Conservation (phyloP, 92 coral and sea anemone genomes). For the Porites rus region DNA sequence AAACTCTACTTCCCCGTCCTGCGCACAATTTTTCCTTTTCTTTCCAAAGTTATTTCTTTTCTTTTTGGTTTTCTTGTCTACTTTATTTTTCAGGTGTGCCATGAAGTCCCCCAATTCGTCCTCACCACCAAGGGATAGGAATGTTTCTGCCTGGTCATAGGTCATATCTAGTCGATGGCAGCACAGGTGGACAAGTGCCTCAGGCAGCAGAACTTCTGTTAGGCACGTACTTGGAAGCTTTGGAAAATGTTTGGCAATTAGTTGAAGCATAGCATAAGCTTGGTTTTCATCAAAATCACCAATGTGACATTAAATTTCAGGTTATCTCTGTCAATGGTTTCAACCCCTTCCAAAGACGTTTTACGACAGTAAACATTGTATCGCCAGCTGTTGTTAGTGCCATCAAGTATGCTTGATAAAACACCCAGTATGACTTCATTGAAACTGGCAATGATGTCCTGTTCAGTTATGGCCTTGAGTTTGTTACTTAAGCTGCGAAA, state of each 20-base stretch:
- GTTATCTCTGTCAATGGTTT: neutral
- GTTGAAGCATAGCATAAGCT: slow-evolving; percentile 3
- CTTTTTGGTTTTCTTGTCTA: slow-evolving; percentile 4
- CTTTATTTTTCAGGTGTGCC: neutral
- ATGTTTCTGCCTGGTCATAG: slow-evolving; percentile 8
- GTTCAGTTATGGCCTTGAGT: neutral
- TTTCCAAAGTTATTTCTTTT: neutral
- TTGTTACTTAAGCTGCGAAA: too few species aligned
- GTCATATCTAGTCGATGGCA: slow-evolving; percentile 18
- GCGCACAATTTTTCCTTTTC: neutral
- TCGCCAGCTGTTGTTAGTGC: slow-evolving; percentile 33
- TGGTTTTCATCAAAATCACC: slow-evolving; percentile 29
- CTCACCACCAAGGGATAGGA: neutral
- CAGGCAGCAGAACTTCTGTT: slow-evolving; percentile 45
- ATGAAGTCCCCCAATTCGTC: neutral
- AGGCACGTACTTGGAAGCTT: neutral
- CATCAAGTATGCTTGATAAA: neutral
- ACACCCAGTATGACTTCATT: slow-evolving; percentile 1
- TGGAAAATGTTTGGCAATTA: slow-evolving; percentile 23
- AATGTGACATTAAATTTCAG: neutral
- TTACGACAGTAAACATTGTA: slow-evolving; percentile 3
- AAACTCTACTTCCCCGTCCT: slow-evolving; percentile 23
- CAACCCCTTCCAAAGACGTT: neutral
- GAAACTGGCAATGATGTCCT: slow-evolving; percentile 5
- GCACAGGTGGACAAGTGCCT: slow-evolving; percentile 31